These are phyloP conservation scores for Paragorgia papillata DNA, from an alignment of 92 coral and sea anemone genomes.

Conservation along the genomic window DNA sequence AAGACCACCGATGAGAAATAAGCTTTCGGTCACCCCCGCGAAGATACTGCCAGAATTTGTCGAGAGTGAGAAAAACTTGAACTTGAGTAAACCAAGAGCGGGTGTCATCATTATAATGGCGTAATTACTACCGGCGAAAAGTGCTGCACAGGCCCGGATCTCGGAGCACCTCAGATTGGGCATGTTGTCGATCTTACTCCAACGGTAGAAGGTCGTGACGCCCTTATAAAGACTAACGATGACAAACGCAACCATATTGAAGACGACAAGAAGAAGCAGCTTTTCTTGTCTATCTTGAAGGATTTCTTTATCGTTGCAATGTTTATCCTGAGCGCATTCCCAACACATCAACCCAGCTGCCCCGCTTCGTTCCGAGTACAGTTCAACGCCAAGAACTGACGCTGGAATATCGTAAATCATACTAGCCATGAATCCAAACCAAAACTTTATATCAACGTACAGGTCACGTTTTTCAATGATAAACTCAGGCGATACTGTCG, in stretches of 20 bases:
- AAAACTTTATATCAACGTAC: constrained; percentile 63
- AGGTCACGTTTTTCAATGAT: constrained; percentile 60
- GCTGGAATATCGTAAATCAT: constrained; percentile 78
- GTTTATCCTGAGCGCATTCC: constrained; percentile 64
- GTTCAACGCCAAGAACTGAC: constrained; percentile 65
- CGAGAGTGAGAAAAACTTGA: constrained; percentile 67
- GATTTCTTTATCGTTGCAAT: constrained; percentile 60
- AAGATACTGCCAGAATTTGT: constrained; percentile 64
- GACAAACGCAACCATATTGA: constrained; percentile 58
- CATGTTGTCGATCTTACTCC: constrained; percentile 73
- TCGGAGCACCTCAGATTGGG: constrained; percentile 64
- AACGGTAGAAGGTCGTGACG: constrained; percentile 71
- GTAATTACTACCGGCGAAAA: constrained; percentile 73
- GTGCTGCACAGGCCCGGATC: constrained; percentile 75
- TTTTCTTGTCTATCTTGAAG: constrained; percentile 54
- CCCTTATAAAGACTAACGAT: constrained; percentile 71
- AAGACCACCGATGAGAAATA: constrained; percentile 74
- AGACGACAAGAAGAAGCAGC: constrained; percentile 52
- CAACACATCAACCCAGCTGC: constrained; percentile 71
- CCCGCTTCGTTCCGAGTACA: constrained; percentile 66
- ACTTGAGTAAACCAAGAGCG: constrained; percentile 67
- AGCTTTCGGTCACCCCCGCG: constrained; percentile 71
- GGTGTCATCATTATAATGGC: constrained; percentile 71
- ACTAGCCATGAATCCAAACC: constrained; percentile 70
- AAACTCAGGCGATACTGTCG: constrained; percentile 46